Percentiles rank a stretch among this genome's conserved stretches.
Conservation (phyloP, 2,797 vertebrate genomes). For the Pteronotus mesoamericanus region DNA sequence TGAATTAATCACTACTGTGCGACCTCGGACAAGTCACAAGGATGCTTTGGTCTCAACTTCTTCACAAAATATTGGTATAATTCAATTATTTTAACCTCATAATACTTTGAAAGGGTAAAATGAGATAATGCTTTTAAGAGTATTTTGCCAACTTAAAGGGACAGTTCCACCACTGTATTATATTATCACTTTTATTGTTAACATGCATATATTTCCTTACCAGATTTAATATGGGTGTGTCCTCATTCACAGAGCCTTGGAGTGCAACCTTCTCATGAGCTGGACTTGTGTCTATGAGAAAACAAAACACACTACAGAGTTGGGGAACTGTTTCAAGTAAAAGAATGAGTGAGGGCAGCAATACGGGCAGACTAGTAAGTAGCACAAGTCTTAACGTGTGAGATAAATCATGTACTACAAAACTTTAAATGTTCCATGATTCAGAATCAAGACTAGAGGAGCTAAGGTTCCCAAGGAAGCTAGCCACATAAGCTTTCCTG, state of each 20-base stretch:
- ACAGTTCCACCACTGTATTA: neutral
- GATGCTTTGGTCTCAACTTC: neutral
- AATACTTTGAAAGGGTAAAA: neutral
- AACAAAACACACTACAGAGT: neutral
- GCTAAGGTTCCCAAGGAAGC: neutral
- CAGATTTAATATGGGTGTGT: neutral
- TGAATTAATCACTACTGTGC: neutral
- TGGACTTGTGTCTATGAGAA: neutral
- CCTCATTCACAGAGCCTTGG: neutral
- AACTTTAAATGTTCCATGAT: neutral
- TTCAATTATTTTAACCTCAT: neutral
- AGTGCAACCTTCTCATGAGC: neutral
- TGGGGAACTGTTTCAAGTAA: neutral
- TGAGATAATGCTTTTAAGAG: neutral
- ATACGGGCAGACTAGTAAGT: neutral
- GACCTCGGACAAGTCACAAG: neutral
- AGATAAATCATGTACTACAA: neutral
- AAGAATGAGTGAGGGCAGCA: neutral
- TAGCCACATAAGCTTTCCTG: neutral
- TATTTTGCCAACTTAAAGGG: neutral
- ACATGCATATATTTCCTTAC: slow-evolving; percentile 1
- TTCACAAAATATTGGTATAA: neutral
- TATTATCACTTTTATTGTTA: neutral
- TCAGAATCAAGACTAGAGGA: neutral
- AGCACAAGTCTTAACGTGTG: neutral